Base-by-base conservation (phyloP, 2,797 vertebrate species). In the Gambusia yucatana region DNA sequence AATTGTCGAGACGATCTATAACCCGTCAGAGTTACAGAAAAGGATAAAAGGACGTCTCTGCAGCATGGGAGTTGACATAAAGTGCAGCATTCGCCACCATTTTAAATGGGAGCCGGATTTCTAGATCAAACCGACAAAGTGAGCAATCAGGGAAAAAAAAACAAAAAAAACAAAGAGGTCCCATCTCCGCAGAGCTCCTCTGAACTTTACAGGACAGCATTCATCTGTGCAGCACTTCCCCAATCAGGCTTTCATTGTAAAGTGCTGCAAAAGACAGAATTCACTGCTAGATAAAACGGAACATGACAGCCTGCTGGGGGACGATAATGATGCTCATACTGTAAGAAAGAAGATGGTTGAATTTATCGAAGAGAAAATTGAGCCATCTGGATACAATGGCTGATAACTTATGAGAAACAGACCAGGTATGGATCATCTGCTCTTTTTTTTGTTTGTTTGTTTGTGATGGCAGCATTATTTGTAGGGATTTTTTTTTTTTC, bases 321-420 rank as follows among this genome's bases (percentile, higher is more conserved):
- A 48, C n/a, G 0, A 46, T 48, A 72, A 47, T 48, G 30, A 72
- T 22, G 46, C 46, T 72, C 70, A 33, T 33, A 48, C 70, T 33
- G 46, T 72, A 28, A 72, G 44, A 48, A 72, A 48, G 43, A 72
- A 72, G 47, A 47, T 72, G n/a, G n/a, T 72, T 70, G 41, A 46
- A 33, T 72, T 7, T 48, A 20, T 33, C 47, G 44, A 72, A 33
- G 28, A 47, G 16, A 30, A 47, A 47, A 47, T 20, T 33, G 46
- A 73, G 52, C 36, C 10, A 73, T 33, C 47, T 39, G 33, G 36
- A 14, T 39, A 30, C 50, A 57, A 9, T 43, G 14, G 13, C 25
- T 3, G 41, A 41, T n/a, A 3, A 43, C 39, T 3, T 55, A 17
- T 8, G 25, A 43, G 22, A 25, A 36, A 67, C 33, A 39, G 13